Percentiles rank a stretch among this genome's conserved stretches.
Evolutionary conservation across 2,888 invertebrate genomes (phyloP).

Genomic region (Lissonota sp.): DNA sequence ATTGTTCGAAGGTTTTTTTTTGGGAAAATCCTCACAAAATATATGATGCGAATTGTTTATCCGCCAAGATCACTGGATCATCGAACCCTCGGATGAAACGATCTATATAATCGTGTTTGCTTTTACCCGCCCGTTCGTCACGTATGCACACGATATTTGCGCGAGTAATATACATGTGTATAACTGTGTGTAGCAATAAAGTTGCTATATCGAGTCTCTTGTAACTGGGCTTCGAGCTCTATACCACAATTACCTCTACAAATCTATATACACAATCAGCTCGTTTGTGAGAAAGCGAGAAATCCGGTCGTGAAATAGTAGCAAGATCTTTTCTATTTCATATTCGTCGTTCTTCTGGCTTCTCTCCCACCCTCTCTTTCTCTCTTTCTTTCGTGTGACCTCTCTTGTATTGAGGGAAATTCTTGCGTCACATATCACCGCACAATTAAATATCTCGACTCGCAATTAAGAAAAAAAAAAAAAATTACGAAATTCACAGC

Average conservation of each 20-base stretch:
- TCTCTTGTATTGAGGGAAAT: too few relatives aligned
- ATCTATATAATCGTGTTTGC: constrained; percentile 30
- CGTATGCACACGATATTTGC: constrained; percentile 52
- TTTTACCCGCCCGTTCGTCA: constrained; percentile 53
- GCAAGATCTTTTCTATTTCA: background rate
- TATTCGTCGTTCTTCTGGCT: background rate
- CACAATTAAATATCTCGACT: too few relatives aligned
- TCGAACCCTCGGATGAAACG: constrained; percentile 25
- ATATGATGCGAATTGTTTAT: background rate
- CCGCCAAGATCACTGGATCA: constrained; percentile 25
- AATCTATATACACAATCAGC: background rate
- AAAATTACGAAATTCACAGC: background rate
- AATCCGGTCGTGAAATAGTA: background rate
- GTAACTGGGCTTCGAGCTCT: background rate
- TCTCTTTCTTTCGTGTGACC: background rate
- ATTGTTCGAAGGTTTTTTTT: too few relatives aligned
- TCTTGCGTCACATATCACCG: too few relatives aligned
- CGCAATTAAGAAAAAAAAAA: too few relatives aligned
- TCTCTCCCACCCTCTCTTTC: background rate
- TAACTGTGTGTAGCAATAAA: constrained; percentile 15
- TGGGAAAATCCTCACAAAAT: too few relatives aligned
- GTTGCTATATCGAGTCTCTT: background rate
- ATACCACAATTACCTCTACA: background rate
- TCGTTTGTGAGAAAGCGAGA: constrained; percentile 15
- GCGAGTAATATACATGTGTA: constrained; percentile 18